Percentiles rank a stretch among this genome's conserved stretches.
phyloP scores from a whole-genome alignment of 2,797 vertebrate genomes.

The Rhinatrema bivittatum region DNA sequence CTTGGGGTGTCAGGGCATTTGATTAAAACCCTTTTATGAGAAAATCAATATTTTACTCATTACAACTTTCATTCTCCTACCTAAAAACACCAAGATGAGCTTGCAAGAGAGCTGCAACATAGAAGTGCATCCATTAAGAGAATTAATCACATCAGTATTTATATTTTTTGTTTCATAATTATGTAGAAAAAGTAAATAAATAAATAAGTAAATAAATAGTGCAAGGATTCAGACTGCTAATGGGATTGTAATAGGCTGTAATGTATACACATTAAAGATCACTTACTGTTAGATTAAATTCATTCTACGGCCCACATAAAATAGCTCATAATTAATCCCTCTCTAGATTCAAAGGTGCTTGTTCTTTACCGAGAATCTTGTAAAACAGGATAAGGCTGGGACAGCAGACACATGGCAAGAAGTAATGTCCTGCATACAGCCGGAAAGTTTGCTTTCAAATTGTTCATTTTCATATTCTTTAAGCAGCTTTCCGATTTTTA shows the following conservation, averaged over 20 bases:
- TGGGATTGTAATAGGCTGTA: neutral
- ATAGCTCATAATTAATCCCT: no score
- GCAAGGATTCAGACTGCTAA: neutral
- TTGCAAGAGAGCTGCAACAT: conserved; percentile 26
- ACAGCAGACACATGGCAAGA: no score
- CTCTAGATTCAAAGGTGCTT: no score
- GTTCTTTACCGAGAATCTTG: no score
- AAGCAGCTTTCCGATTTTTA: no score
- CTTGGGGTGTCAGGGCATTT: conserved; percentile 44
- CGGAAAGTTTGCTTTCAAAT: no score
- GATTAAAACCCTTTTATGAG: conserved; percentile 62
- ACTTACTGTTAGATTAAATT: neutral
- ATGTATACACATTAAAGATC: neutral
- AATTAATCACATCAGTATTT: neutral
- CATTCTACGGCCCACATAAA: no score
- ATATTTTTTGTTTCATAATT: conserved; percentile 15
- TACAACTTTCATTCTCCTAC: conserved; percentile 46
- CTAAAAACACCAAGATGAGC: conserved; percentile 39
- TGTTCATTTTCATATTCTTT: no score
- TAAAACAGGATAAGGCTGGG: no score
- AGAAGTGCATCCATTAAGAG: conserved; percentile 9
- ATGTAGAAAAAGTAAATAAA: conserved; percentile 11
- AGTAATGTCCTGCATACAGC: no score
- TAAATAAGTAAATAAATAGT: conserved; percentile 13
- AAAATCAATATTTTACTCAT: conserved; percentile 62